Base-by-base conservation (phyloP, 2,888 invertebrate genomes). In the Hybos culiciformis region DNA sequence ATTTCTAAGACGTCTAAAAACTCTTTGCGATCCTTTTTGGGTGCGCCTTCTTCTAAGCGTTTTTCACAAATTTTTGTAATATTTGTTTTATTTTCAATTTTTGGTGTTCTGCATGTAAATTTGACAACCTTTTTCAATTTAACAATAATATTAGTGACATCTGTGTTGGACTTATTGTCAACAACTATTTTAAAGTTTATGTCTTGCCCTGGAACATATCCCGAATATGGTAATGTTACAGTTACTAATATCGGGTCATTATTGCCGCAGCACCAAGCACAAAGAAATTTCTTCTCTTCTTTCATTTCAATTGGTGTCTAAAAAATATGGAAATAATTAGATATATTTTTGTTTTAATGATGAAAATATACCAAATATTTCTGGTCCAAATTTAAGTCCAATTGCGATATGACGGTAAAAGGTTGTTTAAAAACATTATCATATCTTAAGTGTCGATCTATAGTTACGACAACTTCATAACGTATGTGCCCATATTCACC, bases 391-490 rank as follows among this genome's bases (percentile, higher is more conserved):
- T 90, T 90, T 47, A 91, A 71, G 64, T 90, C 88, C 53, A 83
- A 70, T 9, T 80, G 76, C 46, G 82, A 77, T 43, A 85, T 72
- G 9, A 91, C 79, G 24, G 83, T 83, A 55, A 88, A 87, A 5
- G 79, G 77, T 57, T 74, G 73, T 61, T 84, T 83, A n/a, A 78
- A 77, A 47, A 80, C 81, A 53, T 84, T 81, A 62, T 90, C 86
- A 62, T 83, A 83, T 53, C 84, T 84, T 80, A 85, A 85, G 4
- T 88, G 85, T 9, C 85, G 72, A 61, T 90, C 88, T 19, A 91
- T 68, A 1, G 75, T 78, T 11, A 82, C 78, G 58, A 80, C 81
- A 8, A 85, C 74, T 12, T 77, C 80, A 57, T 90, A 91, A 24
- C 83, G 73, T 17, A 91, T 73, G 58, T 78, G 75, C 0, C 90